phyloP scores from a whole-genome alignment of 2,113 vertebrate genomes.

The Drymodes brunneopygia region DNA sequence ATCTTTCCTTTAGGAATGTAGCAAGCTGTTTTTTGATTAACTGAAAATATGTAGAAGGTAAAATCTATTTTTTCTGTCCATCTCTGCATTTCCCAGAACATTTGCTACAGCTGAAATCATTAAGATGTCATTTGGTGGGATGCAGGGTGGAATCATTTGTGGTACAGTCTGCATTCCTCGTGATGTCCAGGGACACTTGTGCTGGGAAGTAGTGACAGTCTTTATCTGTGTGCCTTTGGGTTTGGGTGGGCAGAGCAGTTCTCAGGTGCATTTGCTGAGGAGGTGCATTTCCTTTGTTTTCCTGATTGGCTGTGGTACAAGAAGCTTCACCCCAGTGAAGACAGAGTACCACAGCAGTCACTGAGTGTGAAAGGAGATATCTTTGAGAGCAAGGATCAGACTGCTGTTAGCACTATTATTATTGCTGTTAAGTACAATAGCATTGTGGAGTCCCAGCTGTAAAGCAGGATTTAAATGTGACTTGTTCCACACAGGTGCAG shows the following conservation, averaged over 20 bases:
- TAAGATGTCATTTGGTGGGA: accelerated
- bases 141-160: not conserved
- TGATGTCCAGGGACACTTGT: not conserved
- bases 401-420: not conserved
- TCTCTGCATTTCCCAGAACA: not conserved
- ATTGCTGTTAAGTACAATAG: not conserved
- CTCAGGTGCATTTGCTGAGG: not conserved
- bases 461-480: not conserved
- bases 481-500: not conserved
- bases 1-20: not conserved
- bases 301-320: not conserved
- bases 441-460: not conserved
- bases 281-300: not conserved
- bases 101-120: not conserved
- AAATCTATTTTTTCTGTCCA: not conserved
- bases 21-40: not conserved
- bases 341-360: not conserved
- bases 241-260: not conserved
- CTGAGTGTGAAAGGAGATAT: not conserved
- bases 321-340: not conserved
- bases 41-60: not conserved
- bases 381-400: not conserved
- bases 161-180: accelerated
- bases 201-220: not conserved
- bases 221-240: not conserved